Conservation (phyloP, 2,113 vertebrate species). For the Eudorcas thomsonii region DNA sequence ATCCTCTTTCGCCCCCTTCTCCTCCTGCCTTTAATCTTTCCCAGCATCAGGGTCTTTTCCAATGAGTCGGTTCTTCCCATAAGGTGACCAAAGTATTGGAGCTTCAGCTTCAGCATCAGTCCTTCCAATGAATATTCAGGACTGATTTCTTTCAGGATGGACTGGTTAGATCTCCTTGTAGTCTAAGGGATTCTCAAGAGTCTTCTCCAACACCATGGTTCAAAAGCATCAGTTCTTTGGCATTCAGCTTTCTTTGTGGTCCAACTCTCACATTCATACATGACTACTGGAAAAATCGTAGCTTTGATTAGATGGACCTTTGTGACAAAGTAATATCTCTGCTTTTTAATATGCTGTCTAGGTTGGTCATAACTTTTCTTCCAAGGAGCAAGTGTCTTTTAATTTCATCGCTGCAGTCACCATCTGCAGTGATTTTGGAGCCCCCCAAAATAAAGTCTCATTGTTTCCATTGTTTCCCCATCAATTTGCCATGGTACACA, state of each 20-base stretch:
- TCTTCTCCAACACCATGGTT: neutral
- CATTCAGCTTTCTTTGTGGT: neutral
- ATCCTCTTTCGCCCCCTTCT: neutral
- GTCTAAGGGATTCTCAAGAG: neutral
- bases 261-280: neutral
- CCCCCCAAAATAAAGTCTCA: fast-evolving
- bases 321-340: neutral
- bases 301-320: neutral
- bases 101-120: neutral
- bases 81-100: neutral
- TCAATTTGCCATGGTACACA: neutral
- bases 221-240: neutral
- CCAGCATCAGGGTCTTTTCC: neutral
- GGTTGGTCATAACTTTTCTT: neutral
- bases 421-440: neutral
- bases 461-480: neutral
- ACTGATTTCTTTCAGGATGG: neutral
- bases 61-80: neutral
- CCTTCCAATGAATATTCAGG: neutral
- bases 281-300: neutral
- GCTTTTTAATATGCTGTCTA: neutral
- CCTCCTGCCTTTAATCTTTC: neutral
- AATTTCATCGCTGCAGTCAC: neutral
- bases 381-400: neutral
- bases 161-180: neutral